Conservation (phyloP, 2,113 vertebrate species). For the Thamnaconus septentrionalis region DNA sequence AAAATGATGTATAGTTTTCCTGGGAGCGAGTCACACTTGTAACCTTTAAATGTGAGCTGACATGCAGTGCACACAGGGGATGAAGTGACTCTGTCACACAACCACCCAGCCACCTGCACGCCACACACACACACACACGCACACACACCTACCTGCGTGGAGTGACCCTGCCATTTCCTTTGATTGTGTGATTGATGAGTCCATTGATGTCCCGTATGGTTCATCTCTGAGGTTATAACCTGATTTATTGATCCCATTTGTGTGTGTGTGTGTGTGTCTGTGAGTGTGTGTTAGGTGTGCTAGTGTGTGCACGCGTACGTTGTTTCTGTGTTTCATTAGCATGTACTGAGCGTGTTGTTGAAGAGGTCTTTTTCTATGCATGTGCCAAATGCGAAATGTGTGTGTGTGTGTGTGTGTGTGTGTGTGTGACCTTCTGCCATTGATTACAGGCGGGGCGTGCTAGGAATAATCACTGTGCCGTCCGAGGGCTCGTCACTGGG, state of each 20-base stretch:
- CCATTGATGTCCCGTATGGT: constrained; percentile 62
- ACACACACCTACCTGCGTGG: constrained; percentile 1
- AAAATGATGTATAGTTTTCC: constrained; percentile 16
- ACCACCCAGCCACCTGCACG: too few relatives aligned
- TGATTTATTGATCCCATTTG: constrained; percentile 39
- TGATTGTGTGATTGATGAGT: constrained; percentile 64
- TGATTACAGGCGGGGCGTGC: constrained; percentile 55
- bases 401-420: constrained; percentile 5
- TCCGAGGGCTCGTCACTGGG: constrained; percentile 20
- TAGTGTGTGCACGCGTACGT: background rate
- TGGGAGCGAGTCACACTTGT: constrained; percentile 27
- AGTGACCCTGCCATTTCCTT: constrained; percentile 44
- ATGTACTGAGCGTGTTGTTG: constrained; percentile 6
- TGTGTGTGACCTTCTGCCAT: constrained; percentile 62
- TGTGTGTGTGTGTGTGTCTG: background rate
- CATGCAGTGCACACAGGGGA: constrained; percentile 20
- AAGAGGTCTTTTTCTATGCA: background rate
- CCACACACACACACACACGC: background rate
- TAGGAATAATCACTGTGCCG: constrained; percentile 54
- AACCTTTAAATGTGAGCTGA: constrained; percentile 46
- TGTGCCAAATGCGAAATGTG: constrained; percentile 7
- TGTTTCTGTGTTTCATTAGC: constrained; percentile 20
- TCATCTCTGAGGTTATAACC: constrained; percentile 52
- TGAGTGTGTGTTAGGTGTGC: background rate
- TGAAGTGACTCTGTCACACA: background rate